Conservation (phyloP, 1,140 invertebrate genomes). For the Apis mellifera region DNA sequence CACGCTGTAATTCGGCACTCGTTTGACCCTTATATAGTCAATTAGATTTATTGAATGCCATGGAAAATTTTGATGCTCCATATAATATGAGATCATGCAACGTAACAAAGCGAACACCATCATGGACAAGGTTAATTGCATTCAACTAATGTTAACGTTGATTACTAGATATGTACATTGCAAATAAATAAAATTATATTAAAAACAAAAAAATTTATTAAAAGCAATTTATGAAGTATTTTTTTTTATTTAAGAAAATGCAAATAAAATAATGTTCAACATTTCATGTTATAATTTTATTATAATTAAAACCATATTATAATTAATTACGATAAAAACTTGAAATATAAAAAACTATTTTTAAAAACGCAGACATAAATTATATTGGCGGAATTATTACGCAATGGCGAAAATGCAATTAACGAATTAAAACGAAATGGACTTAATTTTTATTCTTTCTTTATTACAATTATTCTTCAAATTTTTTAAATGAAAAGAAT, state of each 20-base stretch:
- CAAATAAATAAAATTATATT: not conserved
- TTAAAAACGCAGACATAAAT: not conserved
- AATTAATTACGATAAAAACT: slow-evolving; percentile 1
- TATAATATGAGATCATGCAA: not conserved
- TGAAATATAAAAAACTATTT: not conserved
- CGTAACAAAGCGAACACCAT: not conserved
- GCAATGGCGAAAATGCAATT: not conserved
- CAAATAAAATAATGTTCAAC: not conserved
- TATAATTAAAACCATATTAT: no score
- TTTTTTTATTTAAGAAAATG: not conserved
- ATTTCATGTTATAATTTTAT: not conserved
- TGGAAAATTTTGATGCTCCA: slow-evolving; percentile 53
- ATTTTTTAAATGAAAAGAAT: not conserved
- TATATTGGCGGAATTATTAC: not conserved
- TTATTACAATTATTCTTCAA: no score
- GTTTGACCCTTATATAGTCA: slow-evolving; percentile 56
- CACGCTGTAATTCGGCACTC: slow-evolving; percentile 34
- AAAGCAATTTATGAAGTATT: not conserved
- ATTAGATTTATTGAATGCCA: slow-evolving; percentile 47
- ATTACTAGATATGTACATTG: not conserved
- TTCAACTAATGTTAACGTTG: not conserved
- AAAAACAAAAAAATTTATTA: no score
- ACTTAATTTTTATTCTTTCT: no score
- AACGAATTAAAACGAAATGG: not conserved
- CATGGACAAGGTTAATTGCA: not conserved